Base-by-base conservation (phyloP, 2,113 vertebrate genomes). In the Abramis brama region DNA sequence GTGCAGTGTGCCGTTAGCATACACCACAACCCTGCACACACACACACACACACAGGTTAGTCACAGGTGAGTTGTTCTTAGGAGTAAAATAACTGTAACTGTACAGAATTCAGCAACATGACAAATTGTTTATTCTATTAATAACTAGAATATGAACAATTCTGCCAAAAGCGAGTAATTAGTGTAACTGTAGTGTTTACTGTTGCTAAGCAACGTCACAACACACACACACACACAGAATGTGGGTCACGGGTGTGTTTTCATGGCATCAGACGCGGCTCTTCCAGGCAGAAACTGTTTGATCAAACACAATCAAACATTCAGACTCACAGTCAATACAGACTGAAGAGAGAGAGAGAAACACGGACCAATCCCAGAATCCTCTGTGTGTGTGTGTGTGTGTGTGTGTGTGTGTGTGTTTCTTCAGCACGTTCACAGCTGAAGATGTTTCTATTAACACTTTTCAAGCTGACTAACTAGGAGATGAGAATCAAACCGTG, bases 1-100 rank as follows among this genome's bases (percentile, higher is more conserved):
- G 85, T 95, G 94, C 87, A 99, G 93, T 0, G 97, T 97, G 74
- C 98, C 98, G 0, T 99, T 99, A 92, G 94, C 87, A 17, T 97
- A 95, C 88, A 99, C 92, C 0, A 94, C 79, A 75, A 96, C 91
- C 91, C 96, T 99, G 91, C 59, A 88, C 33, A 89, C 55, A 85
- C 13, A 82, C 19, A 62, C 64, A 68, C 64, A 68, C 64, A 60
- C 23, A n/a, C 57, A 60, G 55, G 62, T 33, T 12, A 39, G 15
- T 74, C 43, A 47, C 47, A 36, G 33, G 52, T 36, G 59, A 60
- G 59, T 60, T 60, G 59, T n/a, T 60, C 9, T n/a, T 0, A 60
- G 7, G 19, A 59, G 21, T n/a, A 8, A 60, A 70, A 36, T 36
- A 17, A 70, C 15, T 33, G 7, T 68, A 68, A 68, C 30, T 68